A percentile compares a stretch with the other conserved stretches of the same genome.
phyloP scores from a whole-genome alignment of 2,797 vertebrate genomes.

The Macropus fuliginosus region DNA sequence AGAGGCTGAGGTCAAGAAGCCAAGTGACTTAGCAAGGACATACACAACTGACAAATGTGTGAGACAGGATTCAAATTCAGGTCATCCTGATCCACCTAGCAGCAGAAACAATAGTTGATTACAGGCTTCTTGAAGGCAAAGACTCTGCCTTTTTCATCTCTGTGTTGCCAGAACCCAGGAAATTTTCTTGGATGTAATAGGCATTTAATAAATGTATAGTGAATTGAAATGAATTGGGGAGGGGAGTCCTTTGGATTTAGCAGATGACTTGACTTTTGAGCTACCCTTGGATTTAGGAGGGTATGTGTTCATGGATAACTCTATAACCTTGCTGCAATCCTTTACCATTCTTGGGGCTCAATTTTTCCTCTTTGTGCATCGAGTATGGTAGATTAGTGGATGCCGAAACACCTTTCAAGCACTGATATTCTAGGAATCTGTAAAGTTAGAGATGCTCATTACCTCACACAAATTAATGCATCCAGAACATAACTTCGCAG shows the following conservation, averaged over 20 bases:
- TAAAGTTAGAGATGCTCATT: background rate
- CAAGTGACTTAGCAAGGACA: fast-evolving
- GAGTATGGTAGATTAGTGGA: background rate
- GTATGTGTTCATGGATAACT: background rate
- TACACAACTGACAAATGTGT: conserved; percentile 3
- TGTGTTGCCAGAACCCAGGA: background rate
- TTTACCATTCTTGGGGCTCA: background rate
- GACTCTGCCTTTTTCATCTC: background rate
- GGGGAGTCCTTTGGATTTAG: background rate
- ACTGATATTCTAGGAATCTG: background rate
- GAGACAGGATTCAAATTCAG: background rate
- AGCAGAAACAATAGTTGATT: background rate
- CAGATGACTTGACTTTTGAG: background rate
- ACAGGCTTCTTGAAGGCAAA: background rate
- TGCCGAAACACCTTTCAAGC: background rate
- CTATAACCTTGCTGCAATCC: background rate
- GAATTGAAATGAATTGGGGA: background rate
- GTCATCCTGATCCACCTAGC: background rate
- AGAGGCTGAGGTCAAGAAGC: background rate
- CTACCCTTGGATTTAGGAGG: background rate
- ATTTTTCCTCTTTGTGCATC: background rate
- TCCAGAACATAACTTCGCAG: background rate
- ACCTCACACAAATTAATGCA: background rate
- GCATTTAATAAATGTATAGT: background rate
- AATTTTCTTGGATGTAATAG: background rate